These are phyloP conservation scores for Nicator chloris DNA, from an alignment of 2,113 vertebrate species.

Conservation along the genomic window DNA sequence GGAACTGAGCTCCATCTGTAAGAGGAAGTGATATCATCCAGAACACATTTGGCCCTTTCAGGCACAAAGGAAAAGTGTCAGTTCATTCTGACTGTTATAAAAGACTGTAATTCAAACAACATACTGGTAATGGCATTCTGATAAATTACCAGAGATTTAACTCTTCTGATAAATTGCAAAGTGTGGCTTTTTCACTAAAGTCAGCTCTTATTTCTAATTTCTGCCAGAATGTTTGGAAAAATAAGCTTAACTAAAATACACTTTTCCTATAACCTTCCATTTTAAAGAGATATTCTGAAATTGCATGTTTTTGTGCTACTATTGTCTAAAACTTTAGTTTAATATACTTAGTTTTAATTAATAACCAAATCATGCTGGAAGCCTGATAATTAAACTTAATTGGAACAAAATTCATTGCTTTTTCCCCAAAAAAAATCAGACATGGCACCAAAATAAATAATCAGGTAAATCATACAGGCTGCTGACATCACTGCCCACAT, in stretches of 20 bases:
- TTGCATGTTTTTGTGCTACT: background rate
- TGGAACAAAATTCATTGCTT: background rate
- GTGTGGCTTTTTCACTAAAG: background rate
- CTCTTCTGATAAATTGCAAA: background rate
- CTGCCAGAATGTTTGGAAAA: background rate
- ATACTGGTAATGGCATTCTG: background rate
- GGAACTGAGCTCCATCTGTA: background rate
- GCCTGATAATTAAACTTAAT: background rate
- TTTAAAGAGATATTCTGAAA: background rate
- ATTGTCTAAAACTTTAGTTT: background rate
- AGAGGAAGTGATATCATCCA: background rate
- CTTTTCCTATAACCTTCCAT: background rate
- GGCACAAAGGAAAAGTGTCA: background rate
- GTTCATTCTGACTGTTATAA: background rate
- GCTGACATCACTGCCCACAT: background rate
- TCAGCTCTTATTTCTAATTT: background rate
- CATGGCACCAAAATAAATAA: background rate
- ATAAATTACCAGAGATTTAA: background rate
- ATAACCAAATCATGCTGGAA: background rate
- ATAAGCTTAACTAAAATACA: background rate
- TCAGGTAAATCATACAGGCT: background rate
- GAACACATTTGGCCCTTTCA: background rate
- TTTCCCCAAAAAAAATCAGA: background rate
- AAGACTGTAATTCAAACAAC: background rate
- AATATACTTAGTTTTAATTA: background rate